These are phyloP conservation scores for Teleogryllus oceanicus DNA, from an alignment of 2,888 invertebrate genomes.

Conservation along the genomic window DNA sequence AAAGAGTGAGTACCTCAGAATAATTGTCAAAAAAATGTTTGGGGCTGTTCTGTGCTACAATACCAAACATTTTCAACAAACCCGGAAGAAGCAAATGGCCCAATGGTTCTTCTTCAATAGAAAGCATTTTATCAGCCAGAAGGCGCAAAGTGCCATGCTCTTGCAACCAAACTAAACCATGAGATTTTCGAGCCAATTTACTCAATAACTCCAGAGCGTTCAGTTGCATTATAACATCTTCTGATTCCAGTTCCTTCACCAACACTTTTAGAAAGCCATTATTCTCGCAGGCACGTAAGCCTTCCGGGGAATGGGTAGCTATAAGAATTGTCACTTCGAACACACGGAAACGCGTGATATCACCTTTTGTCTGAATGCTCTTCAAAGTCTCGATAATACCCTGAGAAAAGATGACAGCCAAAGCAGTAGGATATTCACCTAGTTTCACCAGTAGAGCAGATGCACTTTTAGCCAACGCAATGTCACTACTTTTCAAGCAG, in stretches of 20 bases:
- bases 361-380: slow-evolving; percentile 56
- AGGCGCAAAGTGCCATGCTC: slow-evolving; percentile 61
- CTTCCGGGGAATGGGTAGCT: slow-evolving; percentile 57
- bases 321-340: slow-evolving; percentile 60
- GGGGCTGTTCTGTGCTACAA: slow-evolving; percentile 69
- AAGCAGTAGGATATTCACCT: slow-evolving; percentile 49
- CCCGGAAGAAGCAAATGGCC: slow-evolving; percentile 68
- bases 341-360: slow-evolving; percentile 62
- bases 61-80: slow-evolving; percentile 82
- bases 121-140: slow-evolving; percentile 60
- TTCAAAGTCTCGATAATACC: slow-evolving; percentile 57
- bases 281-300: slow-evolving; percentile 58
- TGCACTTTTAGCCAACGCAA: slow-evolving; percentile 55
- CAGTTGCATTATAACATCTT: slow-evolving; percentile 73
- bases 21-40: slow-evolving; percentile 69
- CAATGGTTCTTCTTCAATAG: slow-evolving; percentile 57
- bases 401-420: slow-evolving; percentile 53
- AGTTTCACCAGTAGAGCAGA: slow-evolving; percentile 54
- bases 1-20: slow-evolving; percentile 55
- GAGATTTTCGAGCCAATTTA: slow-evolving; percentile 63
- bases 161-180: slow-evolving; percentile 72
- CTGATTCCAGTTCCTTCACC: slow-evolving; percentile 61
- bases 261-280: slow-evolving; percentile 64
- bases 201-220: slow-evolving; percentile 77
- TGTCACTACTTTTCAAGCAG: too few relatives aligned